Evolutionary conservation across 1,140 invertebrate species (phyloP), one percentile per base, ranked within the genome.

Genomic region (Andricus grossulariae): DNA sequence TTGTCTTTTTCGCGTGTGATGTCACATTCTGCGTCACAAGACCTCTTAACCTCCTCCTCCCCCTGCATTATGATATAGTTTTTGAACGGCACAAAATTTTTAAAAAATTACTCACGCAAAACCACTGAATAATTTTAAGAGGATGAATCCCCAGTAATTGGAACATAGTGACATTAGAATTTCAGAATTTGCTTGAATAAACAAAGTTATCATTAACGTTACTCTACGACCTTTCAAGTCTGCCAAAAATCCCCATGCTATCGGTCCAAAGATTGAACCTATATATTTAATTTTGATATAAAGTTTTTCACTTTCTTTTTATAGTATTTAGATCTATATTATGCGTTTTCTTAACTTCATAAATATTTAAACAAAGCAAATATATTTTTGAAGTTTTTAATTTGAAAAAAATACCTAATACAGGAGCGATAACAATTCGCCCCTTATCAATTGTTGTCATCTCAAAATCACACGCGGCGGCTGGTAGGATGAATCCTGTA

Each of bases 201-300:
- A 84, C 13, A 94, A 85, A 0, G 93, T 91, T 1, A 88, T 87
- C 25, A 93, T 84, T 49, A 94, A 84, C 6, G 93, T 86, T 0
- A 88, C 76, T 55, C 91, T 86, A 12, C 94, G 89, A 0, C 93
- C 94, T n/a, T 89, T 86, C 7, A 90, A 88, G 83, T 94, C 93
- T 1, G 93, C 93, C 50, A 94, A 82, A 6, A 89, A 92, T 0
- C 93, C 93, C 93, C 93, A 94, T 39, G 93, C 88, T 80, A 93
- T 93, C 0, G 93, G 93, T 10, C 93, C 93, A 15, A 93, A 83
- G 83, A 94, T 89, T 93, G 94, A 94, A 54, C 93, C 93, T 93
- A 51, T 8, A 77, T 79, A 25, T 60, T 57, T 5, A 2, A 57
- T 57, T n/a, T n/a, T n/a, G n/a, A n/a, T n/a, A n/a, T n/a, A n/a